phyloP scores from a whole-genome alignment of 2,113 vertebrate genomes.

The Halcyon malimbica region DNA sequence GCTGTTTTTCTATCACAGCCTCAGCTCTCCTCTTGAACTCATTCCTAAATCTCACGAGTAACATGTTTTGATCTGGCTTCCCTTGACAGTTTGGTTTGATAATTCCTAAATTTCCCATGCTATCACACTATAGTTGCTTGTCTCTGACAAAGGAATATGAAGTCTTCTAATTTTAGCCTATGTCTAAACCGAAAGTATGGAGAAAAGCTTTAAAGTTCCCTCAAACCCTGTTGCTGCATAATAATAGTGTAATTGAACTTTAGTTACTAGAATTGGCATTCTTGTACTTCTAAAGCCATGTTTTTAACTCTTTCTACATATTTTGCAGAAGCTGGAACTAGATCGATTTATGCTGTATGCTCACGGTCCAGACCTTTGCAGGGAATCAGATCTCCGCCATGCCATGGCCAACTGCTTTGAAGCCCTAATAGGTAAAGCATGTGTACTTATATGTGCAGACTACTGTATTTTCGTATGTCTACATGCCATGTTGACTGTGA shows the following conservation, averaged over 20 bases:
- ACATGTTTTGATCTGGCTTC: background rate
- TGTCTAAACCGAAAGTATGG: background rate
- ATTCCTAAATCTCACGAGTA: background rate
- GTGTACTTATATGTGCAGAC: background rate
- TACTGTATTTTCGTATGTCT: background rate
- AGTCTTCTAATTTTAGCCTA: background rate
- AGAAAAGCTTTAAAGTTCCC: background rate
- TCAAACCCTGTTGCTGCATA: background rate
- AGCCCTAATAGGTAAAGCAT: conserved; percentile 91
- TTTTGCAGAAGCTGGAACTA: conserved; percentile 91
- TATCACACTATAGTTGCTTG: background rate
- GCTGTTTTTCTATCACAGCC: background rate
- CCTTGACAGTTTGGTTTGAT: background rate
- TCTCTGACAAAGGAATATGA: background rate
- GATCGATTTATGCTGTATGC: conserved; percentile 99
- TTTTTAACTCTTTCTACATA: background rate
- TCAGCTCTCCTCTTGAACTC: background rate
- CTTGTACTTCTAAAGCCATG: background rate
- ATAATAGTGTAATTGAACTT: background rate
- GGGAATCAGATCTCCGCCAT: conserved; percentile 96
- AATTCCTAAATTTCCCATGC: background rate
- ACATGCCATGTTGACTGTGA: accelerated
- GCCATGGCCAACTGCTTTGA: conserved; percentile 99
- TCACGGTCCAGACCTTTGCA: conserved; percentile 95
- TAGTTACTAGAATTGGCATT: background rate